Percentiles rank a stretch among this genome's conserved stretches.
phyloP scores from a whole-genome alignment of 2,113 vertebrate genomes.

The Taxidea taxus region DNA sequence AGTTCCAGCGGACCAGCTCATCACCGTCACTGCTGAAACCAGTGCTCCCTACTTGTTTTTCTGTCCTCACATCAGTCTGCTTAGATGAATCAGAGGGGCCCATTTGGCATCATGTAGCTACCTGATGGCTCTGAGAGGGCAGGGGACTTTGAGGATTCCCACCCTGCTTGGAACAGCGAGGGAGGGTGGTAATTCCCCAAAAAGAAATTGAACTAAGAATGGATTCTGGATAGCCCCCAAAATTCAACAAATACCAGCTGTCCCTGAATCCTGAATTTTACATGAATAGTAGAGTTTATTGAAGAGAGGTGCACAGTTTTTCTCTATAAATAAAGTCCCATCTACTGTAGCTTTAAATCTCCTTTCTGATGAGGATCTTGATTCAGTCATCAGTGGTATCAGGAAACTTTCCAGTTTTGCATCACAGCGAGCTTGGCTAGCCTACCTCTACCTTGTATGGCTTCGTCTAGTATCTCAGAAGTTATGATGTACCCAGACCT shows the following conservation, averaged over 20 bases:
- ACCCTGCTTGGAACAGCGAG: not conserved
- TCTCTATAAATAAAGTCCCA: not conserved
- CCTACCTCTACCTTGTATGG: not conserved
- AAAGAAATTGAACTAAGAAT: not conserved
- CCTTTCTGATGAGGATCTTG: not conserved
- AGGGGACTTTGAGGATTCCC: not conserved
- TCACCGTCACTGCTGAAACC: not conserved
- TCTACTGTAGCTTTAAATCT: not conserved
- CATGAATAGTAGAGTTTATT: not conserved
- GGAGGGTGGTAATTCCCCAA: not conserved
- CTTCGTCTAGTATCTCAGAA: not conserved
- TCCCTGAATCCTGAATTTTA: no score
- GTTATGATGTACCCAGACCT: not conserved
- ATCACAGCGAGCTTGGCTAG: not conserved
- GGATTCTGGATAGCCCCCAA: not conserved
- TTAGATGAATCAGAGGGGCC: not conserved
- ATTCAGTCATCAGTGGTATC: not conserved
- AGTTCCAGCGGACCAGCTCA: no score
- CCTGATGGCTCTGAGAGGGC: not conserved
- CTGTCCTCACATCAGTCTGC: not conserved
- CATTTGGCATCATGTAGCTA: not conserved
- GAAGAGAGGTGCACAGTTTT: not conserved
- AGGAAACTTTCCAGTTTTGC: not conserved
- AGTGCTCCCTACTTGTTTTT: not conserved
- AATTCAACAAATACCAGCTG: not conserved